These are phyloP conservation scores for Falco rusticolus DNA, from an alignment of 2,797 vertebrate species.

Conservation along the genomic window DNA sequence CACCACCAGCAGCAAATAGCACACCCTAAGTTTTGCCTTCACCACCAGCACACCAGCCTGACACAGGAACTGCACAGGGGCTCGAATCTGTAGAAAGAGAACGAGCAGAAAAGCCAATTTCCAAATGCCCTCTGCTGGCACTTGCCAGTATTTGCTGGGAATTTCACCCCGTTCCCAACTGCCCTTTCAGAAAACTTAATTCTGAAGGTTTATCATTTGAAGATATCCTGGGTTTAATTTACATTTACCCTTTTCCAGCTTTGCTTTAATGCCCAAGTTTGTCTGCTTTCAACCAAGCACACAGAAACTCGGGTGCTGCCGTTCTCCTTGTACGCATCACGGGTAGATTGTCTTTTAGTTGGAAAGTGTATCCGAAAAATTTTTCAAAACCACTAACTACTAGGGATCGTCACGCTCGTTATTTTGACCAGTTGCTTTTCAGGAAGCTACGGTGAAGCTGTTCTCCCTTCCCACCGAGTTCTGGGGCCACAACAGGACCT, in stretches of 20 bases:
- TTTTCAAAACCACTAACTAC: neutral
- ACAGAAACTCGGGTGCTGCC: neutral
- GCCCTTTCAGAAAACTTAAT: neutral
- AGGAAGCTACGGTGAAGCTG: neutral
- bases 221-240: neutral
- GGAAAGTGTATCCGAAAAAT: neutral
- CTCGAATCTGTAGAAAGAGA: neutral
- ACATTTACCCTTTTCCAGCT: neutral
- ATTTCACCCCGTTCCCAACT: neutral
- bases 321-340: neutral
- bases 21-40: neutral
- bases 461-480: neutral
- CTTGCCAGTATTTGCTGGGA: neutral
- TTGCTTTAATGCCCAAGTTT: neutral
- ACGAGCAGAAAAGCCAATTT: conserved; percentile 25
- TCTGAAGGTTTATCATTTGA: neutral
- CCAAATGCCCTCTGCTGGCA: conserved; percentile 63
- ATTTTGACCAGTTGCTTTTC: neutral
- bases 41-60: neutral
- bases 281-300: neutral
- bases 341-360: neutral
- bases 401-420: neutral
- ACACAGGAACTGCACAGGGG: neutral
- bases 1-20: neutral
- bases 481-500: neutral